Base-by-base conservation (phyloP, 2,113 vertebrate species). In the Phoenicopterus ruber region DNA sequence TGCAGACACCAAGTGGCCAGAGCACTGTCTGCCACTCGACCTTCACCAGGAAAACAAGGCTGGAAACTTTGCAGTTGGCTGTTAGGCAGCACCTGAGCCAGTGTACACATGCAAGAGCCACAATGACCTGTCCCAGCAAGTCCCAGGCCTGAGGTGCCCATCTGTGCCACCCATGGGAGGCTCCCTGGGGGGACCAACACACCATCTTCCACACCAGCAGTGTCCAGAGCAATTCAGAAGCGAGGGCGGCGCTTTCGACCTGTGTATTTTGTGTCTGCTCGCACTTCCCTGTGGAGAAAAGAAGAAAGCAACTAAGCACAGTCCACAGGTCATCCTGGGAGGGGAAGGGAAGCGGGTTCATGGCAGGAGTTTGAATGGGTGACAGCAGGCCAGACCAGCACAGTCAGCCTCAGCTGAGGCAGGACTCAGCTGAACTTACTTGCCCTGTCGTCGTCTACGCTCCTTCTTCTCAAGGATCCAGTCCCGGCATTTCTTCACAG, bases 381-480 rank as follows among this genome's bases (percentile, higher is more conserved):
- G 46, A 34, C 46, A 77, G 50, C 40, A 73, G 63, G 36, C 34
- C 82, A 73, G 52, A 10, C 3, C 22, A 76, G 70, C 86, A 55
- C 11, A n/a, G 47, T 3, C 28, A 34, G 49, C 40, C 88, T 38
- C 34, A 69, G 49, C 62, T 34, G 76, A 66, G 58, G 46, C 67
- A 63, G 70, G 54, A 67, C n/a, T 11, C 34, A 59, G 86, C 58
- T 77, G 82, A 49, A 97, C 97, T 97, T 44, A 99, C 99, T 98
- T 98, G 96, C 99, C 99, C 98, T 99, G 99, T 67, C 99, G 97
- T 7, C 99, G 97, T 6, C 98, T 97, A 8, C 99, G 98, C 70
- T 99, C 99, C 91, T 99, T 99, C 97, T 99, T 99, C 97, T 99
- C 99, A 25, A 99, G 62, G 90, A 99, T 98, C 99, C 99, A 99